Base-by-base conservation (phyloP, 1,140 invertebrate species). In the Macrobrachium nipponense region DNA sequence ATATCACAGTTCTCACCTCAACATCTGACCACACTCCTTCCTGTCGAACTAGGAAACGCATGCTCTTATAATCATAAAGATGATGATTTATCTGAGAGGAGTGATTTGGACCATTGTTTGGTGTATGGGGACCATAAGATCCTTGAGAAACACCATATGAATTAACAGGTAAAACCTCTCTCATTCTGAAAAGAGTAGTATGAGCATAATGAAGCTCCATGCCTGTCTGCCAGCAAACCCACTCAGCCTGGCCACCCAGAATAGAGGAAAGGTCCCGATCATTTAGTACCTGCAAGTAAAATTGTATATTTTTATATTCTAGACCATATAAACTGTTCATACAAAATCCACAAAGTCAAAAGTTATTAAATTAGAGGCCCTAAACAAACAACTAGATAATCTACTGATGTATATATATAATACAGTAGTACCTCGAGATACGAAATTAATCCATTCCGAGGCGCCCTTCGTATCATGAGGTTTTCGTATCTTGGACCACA, bases 221-320 rank as follows among this genome's bases (percentile, higher is more conserved):
- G 0, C 98, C 98, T 0, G 96, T 97, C 91, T 98, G 97, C 98
- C 98, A 99, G 6, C 98, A 94, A 80, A 96, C 93, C 98, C 98
- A 99, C 90, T 97, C 95, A 58, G 97, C 96, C 87, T 94, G 93
- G 60, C 94, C 92, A 36, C 83, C 90, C 89, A 89, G 87, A 64
- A 88, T 89, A 62, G 89, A 89, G 5, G 89, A 86, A 43, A 95
- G 91, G n/a, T 93, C 92, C 44, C 93, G 93, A 89, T 96, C 95
- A 86, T 94, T 93, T 2, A 94, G 92, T 75, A 94, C 91, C 93
- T 93, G 86, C 27, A 85, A 84, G 87, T 68, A 70, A 79, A 77
- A 73, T 20, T 20, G 64, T 20, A 59, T 83, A n/a, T 27, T 44
- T 80, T 20, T 78, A 14, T 6, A 44, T 15, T 73, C 6, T 36